Evolutionary conservation across 2,888 invertebrate genomes (phyloP), one percentile per base, ranked within the genome.

Genomic region (Drosophila tanythrix): DNA sequence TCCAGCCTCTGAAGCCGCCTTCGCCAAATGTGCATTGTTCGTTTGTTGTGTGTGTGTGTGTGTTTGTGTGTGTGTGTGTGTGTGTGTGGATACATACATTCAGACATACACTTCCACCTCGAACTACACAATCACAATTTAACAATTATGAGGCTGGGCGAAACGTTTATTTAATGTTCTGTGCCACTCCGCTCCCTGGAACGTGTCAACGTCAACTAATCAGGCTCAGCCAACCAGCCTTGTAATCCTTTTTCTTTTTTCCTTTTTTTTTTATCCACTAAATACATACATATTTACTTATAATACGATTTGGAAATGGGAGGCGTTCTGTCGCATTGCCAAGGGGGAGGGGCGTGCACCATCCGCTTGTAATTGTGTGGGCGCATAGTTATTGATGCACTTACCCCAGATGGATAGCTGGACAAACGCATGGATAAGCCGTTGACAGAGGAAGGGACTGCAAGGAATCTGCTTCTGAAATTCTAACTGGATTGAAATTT

Each of bases 191-290:
- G 55, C 60, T 88, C 69, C 63, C 43, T 38, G 80, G 77, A 89
- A 88, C 77, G 88, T 85, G 88, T 87, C 84, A 84, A 83, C 82
- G 65, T 69, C 61, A 70, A 65, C 81, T 76, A 81, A 89, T 89
- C 74, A 79, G 69, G 55, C 62, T 67, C 53, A 43, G 59, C 52
- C 50, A 55, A 51, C 50, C 67, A n/a, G 10, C 57, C 40, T 27
- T 36, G 62, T 62, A 71, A 65, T 71, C 72, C 66, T 72, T 71
- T 76, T 62, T 21, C 36, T 21, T 21, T 11, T 21, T 21, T 43
- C 3, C 11, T 2, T 10, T 36, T 21, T 21, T 15, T n/a, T 29
- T n/a, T 21, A 8, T 43, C n/a, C 21, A 15, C 46, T 29, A n/a
- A 40, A 35, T 59, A 35, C 51, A 52, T 21, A 38, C 58, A 35